Evolutionary conservation across 2,113 vertebrate species (phyloP).

Genomic region (Nansenia antarctica): DNA sequence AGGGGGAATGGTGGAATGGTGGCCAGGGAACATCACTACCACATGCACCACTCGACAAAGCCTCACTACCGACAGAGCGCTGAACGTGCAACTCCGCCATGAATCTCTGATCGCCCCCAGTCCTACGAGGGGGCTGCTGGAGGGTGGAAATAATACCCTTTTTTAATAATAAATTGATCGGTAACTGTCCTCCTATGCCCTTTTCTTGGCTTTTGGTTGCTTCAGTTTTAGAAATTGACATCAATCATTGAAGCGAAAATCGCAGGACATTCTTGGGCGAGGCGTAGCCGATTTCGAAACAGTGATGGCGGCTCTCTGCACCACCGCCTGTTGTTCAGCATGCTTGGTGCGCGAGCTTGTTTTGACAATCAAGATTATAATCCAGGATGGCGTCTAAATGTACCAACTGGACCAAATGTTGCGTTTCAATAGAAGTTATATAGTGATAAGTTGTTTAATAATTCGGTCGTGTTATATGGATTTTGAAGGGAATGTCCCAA

Average conservation of each 20-base stretch:
- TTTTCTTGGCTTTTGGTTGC: neutral
- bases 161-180: neutral
- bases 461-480: neutral
- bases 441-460: neutral
- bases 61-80: slow-evolving; percentile 67
- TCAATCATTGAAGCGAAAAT: slow-evolving; percentile 11
- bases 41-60: slow-evolving; percentile 74
- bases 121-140: neutral
- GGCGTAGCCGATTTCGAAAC: slow-evolving; percentile 65
- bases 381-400: too few species aligned
- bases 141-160: neutral
- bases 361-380: neutral
- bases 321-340: slow-evolving; percentile 58
- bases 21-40: slow-evolving; percentile 71
- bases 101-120: slow-evolving; percentile 23
- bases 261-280: slow-evolving; percentile 64
- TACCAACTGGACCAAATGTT: neutral
- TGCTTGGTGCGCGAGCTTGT: slow-evolving; percentile 43
- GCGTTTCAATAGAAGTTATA: neutral
- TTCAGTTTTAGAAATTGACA: neutral
- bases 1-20: slow-evolving; percentile 76
- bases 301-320: slow-evolving; percentile 72
- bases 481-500: neutral
- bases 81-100: slow-evolving; percentile 70
- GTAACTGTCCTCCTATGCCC: neutral